Evolutionary conservation across 2,797 vertebrate species (phyloP), one percentile per base, ranked within the genome.

Genomic region (Macropodus opercularis): DNA sequence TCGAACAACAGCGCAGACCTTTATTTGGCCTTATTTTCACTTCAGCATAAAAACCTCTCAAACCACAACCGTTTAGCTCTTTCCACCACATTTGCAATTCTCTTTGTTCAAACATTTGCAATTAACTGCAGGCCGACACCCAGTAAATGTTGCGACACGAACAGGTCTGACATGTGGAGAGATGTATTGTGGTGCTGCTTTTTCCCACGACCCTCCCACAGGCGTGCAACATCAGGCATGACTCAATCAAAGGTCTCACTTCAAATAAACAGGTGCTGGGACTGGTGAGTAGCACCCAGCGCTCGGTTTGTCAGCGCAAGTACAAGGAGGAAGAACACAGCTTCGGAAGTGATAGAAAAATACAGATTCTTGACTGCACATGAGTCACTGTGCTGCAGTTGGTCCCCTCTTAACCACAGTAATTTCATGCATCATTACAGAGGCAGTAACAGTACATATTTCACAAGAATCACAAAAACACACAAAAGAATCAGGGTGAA

Each of bases 141-240:
- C 80, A 70, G 58, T 23, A 8, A 54, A 60, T 68, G 79, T 85
- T 58, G 73, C 84, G 67, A 85, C 66, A 66, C 4, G 8, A 81
- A 80, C 72, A 69, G 69, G 57, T 77, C 51, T 6, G 32, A 67
- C 79, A 54, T 73, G 76, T 70, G 61, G 69, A 72, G 58, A 76
- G 65, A 67, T 5, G 31, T 35, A 51, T 59, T 65, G 80, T 52
- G n/a, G 58, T 29, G 46, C 6, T 7, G 8, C 39, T n/a, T 48
- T 79, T 87, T 87, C 84, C 83, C 83, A 84, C 51, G 64, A 68
- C 53, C 64, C 61, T 53, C 82, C 76, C 64, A 41, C 51, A 52
- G 57, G 34, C 6, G 4, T 5, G 42, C 63, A 73, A 66, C 48
- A 71, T 68, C 72, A 70, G 54, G 26, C 36, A 14, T 54, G 69